Evolutionary conservation across 1,140 invertebrate species (phyloP).

Genomic region (Callitettix versicolor): DNA sequence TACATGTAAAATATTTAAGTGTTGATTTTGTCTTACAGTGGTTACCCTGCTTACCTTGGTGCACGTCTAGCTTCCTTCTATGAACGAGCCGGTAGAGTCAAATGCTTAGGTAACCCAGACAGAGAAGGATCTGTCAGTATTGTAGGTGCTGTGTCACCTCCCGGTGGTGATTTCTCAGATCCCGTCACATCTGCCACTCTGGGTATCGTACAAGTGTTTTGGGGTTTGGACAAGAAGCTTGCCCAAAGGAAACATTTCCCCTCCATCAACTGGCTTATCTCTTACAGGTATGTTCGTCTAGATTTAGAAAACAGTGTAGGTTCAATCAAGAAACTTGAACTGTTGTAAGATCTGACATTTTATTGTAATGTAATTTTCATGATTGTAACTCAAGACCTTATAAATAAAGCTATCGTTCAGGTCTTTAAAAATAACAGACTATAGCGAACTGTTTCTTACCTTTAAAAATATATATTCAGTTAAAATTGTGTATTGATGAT

Average conservation of each 20-base stretch:
- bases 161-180: conserved; percentile 99
- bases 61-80: conserved; percentile 98
- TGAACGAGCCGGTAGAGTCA: conserved; percentile 95
- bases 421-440: no score
- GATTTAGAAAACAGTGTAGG: not conserved
- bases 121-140: conserved; percentile 97
- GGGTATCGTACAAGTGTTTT: conserved; percentile 99
- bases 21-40: conserved; percentile 49
- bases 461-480: no score
- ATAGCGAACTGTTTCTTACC: no score
- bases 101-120: conserved; percentile 95
- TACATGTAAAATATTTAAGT: no score
- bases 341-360: not conserved
- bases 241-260: conserved; percentile 99
- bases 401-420: no score
- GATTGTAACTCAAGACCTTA: no score
- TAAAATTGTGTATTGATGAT: no score
- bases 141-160: conserved; percentile 98
- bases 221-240: conserved; percentile 98
- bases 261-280: conserved; percentile 99
- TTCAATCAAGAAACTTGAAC: not conserved
- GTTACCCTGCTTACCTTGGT: conserved; percentile 97
- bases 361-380: not conserved
- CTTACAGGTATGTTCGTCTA: conserved; percentile 60
- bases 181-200: conserved; percentile 98